Evolutionary conservation across 1,140 invertebrate species (phyloP), one percentile per base, ranked within the genome.

Genomic region (Pogonomyrmex californicus): DNA sequence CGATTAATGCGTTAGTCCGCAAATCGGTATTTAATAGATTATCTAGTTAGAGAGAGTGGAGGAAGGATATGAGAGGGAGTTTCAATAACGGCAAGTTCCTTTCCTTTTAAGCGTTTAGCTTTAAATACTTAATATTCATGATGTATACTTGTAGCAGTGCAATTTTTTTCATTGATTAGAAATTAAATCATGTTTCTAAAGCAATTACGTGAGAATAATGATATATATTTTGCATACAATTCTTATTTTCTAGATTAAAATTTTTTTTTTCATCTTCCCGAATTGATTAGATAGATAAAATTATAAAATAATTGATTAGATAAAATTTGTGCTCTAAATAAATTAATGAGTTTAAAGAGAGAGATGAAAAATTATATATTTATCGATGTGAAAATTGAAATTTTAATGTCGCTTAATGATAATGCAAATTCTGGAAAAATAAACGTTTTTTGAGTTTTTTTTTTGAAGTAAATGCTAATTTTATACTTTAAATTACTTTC

Each of bases 1-100:
- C 79, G 79, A 79, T 85, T 81, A 65, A 76, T 63, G 10, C 73
- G 60, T 85, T 81, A 73, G 58, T 1, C 23, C 47, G 44, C 44
- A 87, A 63, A 63, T 71, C 47, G 62, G 10, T 14, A 82, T 56
- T 49, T 44, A 66, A 38, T 56, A 51, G 41, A 12, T 83, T 38
- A 44, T 23, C 58, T 54, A 33, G 1, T 54, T 44, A 33, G 33
- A 7, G 14, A 33, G 17, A 23, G 10, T 68, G 10, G 41, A 49
- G 23, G 5, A 68, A 49, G 36, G 12, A 68, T 54, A 30, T 10
- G 2, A 17, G 17, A 62, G 23, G 62, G 2, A 75, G 60, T 76
- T 60, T 83, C 30, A 83, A 73, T 47, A 58, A 62, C 41, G 38
- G 23, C 58, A 36, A 76, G 7, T 75, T 41, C n/a, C 12, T 65